Base-by-base conservation (phyloP, 2,888 invertebrate genomes). In the Calephelis perditalis region DNA sequence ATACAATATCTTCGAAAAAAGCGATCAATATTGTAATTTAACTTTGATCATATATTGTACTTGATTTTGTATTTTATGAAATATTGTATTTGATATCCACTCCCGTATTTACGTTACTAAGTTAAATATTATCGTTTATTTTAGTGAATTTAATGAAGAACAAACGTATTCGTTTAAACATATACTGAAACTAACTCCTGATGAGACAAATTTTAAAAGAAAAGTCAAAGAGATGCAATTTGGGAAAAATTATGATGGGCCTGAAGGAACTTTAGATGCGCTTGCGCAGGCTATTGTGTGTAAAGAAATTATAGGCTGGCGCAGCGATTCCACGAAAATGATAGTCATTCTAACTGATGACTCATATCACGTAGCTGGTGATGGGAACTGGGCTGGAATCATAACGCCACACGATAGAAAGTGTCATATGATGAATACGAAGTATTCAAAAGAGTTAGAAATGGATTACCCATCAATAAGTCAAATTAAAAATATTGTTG, bases 261-360 rank as follows among this genome's bases (percentile, higher is more conserved):
- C 95, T 0, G 97, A 97, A 84, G 96, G 97, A 7, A 96, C 97
- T 0, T 92, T 98, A 57, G 97, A 98, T 77, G 98, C 96, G 5
- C 91, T 98, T 37, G 95, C 97, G 91, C 98, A 97, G 84, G 83
- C 76, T 0, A 74, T 87, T 63, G 94, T 93, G 6, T 95, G 95
- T 71, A 82, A 92, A 67, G 71, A 93, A 11, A 80, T 92, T 69
- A 95, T 97, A 70, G 95, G 95, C 11, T 98, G 98, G 98, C 87
- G 97, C 68, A 79, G 91, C 0, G 91, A 94, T 59, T 95, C 96
- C 0, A 91, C 96, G 63, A 94, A 94, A 79, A 92, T 97, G 68
- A 78, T 97, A 49, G 92, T 97, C 0, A 94, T 96, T 69, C 93
- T 96, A 0, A 96, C 96, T 0, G 95, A 97, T 78, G 95, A 93